Percentiles rank a stretch among this genome's conserved stretches.
Conservation (phyloP, 1,140 invertebrate genomes). For the Platyura marginata region DNA sequence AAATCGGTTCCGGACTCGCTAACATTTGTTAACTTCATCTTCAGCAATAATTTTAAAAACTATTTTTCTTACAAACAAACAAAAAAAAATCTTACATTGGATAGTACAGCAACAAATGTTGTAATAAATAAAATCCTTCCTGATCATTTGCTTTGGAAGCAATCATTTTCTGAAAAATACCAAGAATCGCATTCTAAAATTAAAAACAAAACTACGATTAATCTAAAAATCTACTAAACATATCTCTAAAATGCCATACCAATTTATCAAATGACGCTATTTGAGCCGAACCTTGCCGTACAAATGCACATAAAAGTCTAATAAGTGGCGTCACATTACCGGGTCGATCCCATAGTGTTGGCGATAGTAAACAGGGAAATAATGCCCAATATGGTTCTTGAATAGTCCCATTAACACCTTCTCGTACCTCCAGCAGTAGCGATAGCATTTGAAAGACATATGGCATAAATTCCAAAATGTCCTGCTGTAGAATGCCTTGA, state of each 20-base stretch:
- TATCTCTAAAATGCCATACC: conserved; percentile 22
- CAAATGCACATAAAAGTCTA: conserved; percentile 69
- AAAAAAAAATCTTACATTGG: conserved; percentile 21
- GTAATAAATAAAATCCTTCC: conserved; percentile 84
- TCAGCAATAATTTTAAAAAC: too few species aligned
- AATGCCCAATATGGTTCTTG: conserved; percentile 74
- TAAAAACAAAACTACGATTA: conserved; percentile 1
- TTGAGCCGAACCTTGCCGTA: conserved; percentile 51
- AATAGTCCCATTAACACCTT: conserved; percentile 27
- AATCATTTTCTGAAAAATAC: conserved; percentile 92
- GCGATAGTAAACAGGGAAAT: conserved; percentile 72
- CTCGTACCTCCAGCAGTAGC: conserved; percentile 69
- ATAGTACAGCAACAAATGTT: conserved; percentile 62
- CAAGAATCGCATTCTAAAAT: conserved; percentile 64
- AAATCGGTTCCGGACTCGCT: too few species aligned
- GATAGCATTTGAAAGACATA: conserved; percentile 96
- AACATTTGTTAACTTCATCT: too few species aligned
- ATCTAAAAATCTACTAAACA: not conserved
- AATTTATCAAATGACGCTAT: conserved; percentile 51
- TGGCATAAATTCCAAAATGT: conserved; percentile 93
- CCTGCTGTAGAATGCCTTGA: conserved; percentile 80
- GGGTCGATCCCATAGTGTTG: conserved; percentile 77
- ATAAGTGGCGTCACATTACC: conserved; percentile 86
- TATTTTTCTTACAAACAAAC: too few species aligned
- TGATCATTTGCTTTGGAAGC: conserved; percentile 91